Percentiles rank a stretch among this genome's conserved stretches.
These are phyloP conservation scores for Clanis bilineata DNA, from an alignment of 2,888 invertebrate species.

Conservation along the genomic window DNA sequence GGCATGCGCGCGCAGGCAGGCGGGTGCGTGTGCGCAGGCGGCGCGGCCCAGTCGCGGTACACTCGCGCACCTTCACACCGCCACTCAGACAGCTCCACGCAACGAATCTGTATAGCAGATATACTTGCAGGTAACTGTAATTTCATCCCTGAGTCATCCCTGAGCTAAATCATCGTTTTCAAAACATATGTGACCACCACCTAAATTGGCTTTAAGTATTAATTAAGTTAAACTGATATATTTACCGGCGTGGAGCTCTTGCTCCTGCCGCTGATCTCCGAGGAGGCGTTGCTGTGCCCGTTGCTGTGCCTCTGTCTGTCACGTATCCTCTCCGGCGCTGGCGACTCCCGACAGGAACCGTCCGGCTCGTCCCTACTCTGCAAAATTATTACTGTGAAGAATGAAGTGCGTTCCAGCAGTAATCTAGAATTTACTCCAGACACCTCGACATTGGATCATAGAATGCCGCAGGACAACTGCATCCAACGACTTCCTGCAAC, in stretches of 20 bases:
- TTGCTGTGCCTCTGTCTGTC: slow-evolving; percentile 68
- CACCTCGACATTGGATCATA: neutral
- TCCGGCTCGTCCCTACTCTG: slow-evolving; percentile 87
- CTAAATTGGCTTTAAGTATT: no score
- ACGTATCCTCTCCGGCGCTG: slow-evolving; percentile 56
- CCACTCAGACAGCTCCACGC: slow-evolving; percentile 70
- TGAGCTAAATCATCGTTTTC: no score
- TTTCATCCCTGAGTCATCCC: no score
- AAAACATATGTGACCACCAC: no score
- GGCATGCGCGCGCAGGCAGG: slow-evolving; percentile 78
- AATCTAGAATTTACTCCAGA: neutral
- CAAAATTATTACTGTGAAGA: slow-evolving; percentile 16
- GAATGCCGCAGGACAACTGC: no score
- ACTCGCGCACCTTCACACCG: slow-evolving; percentile 74
- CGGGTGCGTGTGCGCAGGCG: slow-evolving; percentile 70
- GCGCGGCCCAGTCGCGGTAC: slow-evolving; percentile 80
- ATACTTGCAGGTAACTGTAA: neutral
- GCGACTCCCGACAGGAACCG: slow-evolving; percentile 85
- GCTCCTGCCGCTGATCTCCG: slow-evolving; percentile 81
- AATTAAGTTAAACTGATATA: neutral
- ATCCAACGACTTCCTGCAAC: no score
- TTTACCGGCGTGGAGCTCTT: slow-evolving; percentile 74
- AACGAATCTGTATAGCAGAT: slow-evolving; percentile 48
- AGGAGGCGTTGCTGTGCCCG: slow-evolving; percentile 73
- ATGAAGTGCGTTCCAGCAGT: no score